Evolutionary conservation across 2,797 vertebrate species (phyloP).

Genomic region (Sarcophilus harrisii): DNA sequence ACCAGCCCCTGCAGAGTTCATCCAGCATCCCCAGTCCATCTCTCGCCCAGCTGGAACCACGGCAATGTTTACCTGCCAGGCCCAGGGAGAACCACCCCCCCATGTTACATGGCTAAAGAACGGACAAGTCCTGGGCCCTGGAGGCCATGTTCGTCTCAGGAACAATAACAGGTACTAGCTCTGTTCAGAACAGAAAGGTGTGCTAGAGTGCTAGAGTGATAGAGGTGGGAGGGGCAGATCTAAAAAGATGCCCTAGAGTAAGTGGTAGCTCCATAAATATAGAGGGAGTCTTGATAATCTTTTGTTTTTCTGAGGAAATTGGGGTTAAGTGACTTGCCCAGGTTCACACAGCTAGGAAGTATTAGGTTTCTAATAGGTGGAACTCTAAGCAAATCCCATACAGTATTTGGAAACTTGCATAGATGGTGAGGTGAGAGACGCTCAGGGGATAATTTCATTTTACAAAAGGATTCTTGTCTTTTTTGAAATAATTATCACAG

Average conservation of each 20-base stretch:
- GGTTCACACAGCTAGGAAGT: too few species aligned
- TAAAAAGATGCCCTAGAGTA: background rate
- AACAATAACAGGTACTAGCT: slow-evolving; percentile 95
- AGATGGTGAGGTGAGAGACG: background rate
- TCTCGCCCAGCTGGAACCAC: slow-evolving; percentile 95
- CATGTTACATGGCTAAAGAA: slow-evolving; percentile 99
- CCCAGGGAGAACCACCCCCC: slow-evolving; percentile 94
- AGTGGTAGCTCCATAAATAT: background rate
- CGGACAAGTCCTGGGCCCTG: slow-evolving; percentile 94
- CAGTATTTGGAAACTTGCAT: background rate
- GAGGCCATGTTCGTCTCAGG: slow-evolving; percentile 94
- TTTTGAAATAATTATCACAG: background rate
- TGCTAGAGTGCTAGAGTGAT: background rate
- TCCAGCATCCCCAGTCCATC: slow-evolving; percentile 97
- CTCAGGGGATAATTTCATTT: background rate
- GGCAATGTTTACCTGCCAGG: slow-evolving; percentile 97
- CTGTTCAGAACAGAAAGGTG: rapidly evolving
- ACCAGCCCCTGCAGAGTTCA: slow-evolving; percentile 96
- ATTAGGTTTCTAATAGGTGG: too few species aligned
- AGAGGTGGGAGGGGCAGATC: rapidly evolving
- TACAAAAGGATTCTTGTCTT: background rate
- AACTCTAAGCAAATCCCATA: background rate
- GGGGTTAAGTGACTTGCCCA: too few species aligned
- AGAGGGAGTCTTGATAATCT: background rate
- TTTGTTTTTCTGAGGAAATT: too few species aligned